A percentile compares a stretch with the other conserved stretches of the same genome.
Conservation (phyloP, 2,888 invertebrate genomes). For the Mesochorus sp. region DNA sequence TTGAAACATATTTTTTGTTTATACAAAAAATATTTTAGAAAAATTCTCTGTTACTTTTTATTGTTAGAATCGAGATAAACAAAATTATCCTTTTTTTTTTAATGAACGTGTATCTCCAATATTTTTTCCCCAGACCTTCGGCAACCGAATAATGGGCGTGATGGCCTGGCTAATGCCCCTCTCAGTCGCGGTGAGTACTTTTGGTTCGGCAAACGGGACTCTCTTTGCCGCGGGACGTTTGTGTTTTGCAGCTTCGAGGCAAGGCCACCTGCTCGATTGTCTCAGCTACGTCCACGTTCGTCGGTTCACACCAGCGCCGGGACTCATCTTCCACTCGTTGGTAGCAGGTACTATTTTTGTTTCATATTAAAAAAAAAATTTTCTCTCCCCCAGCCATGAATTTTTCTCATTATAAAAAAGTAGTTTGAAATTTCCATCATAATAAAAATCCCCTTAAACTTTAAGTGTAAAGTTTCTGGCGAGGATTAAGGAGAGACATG, state of each 20-base stretch:
- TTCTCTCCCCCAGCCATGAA: too few species aligned
- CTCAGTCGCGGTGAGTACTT: constrained; percentile 95
- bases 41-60: too few species aligned
- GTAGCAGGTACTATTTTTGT: constrained; percentile 81
- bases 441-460: too few species aligned
- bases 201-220: constrained; percentile 96
- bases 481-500: too few species aligned
- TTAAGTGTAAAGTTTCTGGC: too few species aligned
- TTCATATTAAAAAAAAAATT: background rate
- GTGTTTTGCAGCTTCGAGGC: constrained; percentile 96
- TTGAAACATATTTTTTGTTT: too few species aligned
- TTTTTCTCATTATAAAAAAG: too few species aligned
- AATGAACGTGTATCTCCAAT: background rate
- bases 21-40: too few species aligned
- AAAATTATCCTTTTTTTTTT: too few species aligned
- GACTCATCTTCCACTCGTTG: constrained; percentile 92
- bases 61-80: too few species aligned
- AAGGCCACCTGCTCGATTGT: constrained; percentile 95
- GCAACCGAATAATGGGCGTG: constrained; percentile 92
- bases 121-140: constrained; percentile 88
- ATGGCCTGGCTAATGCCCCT: constrained; percentile 97
- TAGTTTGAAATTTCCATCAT: too few species aligned
- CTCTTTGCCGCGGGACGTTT: constrained; percentile 96
- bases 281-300: constrained; percentile 95
- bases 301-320: constrained; percentile 96